A percentile compares a stretch with the other conserved stretches of the same genome.
These are phyloP conservation scores for Lepus oiostolus DNA, from an alignment of 2,797 vertebrate genomes.

Conservation along the genomic window DNA sequence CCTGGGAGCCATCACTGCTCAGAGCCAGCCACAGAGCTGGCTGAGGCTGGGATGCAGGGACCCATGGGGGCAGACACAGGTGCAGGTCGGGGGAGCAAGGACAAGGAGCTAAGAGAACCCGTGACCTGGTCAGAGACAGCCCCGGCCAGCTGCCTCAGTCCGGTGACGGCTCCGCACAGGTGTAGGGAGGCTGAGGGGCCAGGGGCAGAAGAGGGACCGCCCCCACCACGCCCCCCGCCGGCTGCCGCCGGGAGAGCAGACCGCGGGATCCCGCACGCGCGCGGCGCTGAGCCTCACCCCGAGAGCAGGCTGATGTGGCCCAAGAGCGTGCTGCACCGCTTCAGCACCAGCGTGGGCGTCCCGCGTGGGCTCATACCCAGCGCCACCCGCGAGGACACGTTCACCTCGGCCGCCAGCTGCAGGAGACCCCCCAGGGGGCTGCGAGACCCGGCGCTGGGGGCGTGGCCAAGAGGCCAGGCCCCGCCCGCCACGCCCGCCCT, in stretches of 20 bases:
- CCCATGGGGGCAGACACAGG: background rate
- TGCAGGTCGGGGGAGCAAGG: too few relatives aligned
- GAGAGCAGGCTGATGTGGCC: slow-evolving; percentile 76
- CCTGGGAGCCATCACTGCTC: background rate
- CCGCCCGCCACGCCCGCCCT: background rate
- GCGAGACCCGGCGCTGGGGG: background rate
- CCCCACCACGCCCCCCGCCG: fast-evolving
- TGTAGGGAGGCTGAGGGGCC: background rate
- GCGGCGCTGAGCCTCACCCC: slow-evolving; percentile 79
- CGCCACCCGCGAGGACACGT: slow-evolving; percentile 78
- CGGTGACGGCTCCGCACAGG: background rate
- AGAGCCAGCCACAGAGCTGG: background rate
- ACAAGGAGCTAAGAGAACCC: background rate
- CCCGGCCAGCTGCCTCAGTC: background rate
- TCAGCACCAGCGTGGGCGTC: slow-evolving; percentile 76
- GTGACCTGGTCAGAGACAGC: background rate
- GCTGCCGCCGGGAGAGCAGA: background rate
- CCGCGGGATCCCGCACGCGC: fast-evolving
- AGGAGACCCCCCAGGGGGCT: slow-evolving; percentile 58
- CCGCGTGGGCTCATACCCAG: slow-evolving; percentile 76
- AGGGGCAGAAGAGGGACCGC: too few relatives aligned
- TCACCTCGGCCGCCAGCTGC: slow-evolving; percentile 83
- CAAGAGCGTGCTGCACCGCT: slow-evolving; percentile 84
- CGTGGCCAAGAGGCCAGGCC: background rate
- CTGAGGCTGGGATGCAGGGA: background rate